Evolutionary conservation across 2,113 vertebrate species (phyloP).

Genomic region (Indicator maculatus): DNA sequence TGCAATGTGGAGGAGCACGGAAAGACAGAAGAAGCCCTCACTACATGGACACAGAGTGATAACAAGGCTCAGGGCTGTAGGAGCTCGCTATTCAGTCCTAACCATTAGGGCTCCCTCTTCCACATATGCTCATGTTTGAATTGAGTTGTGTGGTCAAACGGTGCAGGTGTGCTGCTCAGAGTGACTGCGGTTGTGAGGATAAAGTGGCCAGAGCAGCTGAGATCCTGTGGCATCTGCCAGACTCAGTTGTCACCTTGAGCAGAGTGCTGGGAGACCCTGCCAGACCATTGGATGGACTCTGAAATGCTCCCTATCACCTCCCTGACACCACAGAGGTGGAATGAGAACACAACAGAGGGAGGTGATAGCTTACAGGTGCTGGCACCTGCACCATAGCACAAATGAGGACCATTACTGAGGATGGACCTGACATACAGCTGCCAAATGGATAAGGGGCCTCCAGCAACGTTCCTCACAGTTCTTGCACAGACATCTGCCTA

Average conservation of each 20-base stretch:
- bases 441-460: rapidly evolving
- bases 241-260: not conserved
- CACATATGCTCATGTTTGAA: rapidly evolving
- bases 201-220: not conserved
- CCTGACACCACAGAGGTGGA: not conserved
- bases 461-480: not conserved
- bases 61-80: not conserved
- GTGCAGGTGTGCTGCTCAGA: not conserved
- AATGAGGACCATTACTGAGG: rapidly evolving
- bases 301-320: not conserved
- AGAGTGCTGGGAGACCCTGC: not conserved
- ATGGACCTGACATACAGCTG: not conserved
- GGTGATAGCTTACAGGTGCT: not conserved
- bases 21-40: not conserved
- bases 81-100: not conserved
- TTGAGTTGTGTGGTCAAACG: rapidly evolving
- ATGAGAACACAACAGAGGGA: rapidly evolving
- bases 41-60: not conserved
- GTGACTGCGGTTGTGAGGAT: not conserved
- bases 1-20: rapidly evolving
- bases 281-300: not conserved
- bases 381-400: not conserved
- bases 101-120: not conserved
- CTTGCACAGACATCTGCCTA: not conserved
- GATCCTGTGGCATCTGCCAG: not conserved